Evolutionary conservation across 1,140 invertebrate species (phyloP).

Genomic region (Colletes latitarsis): DNA sequence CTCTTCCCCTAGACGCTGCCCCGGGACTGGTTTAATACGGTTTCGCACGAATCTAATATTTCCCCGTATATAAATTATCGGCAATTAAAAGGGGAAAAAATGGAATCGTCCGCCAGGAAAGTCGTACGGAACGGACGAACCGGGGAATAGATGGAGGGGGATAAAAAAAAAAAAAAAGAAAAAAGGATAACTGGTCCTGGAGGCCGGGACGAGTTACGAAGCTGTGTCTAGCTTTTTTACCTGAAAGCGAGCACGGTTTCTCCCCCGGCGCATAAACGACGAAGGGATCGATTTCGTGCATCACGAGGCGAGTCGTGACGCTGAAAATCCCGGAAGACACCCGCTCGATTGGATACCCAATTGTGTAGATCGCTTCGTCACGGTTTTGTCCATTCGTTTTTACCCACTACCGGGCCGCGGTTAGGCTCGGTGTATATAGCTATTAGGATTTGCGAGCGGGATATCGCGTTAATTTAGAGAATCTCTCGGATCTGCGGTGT

Average conservation of each 20-base stretch:
- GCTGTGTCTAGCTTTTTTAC: conserved; percentile 21
- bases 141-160: background rate
- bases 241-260: conserved; percentile 13
- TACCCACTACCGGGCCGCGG: background rate
- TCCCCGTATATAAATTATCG: conserved; percentile 79
- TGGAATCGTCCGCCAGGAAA: conserved; percentile 47
- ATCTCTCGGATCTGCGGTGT: background rate
- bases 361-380: conserved; percentile 52
- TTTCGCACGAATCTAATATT: conserved; percentile 82
- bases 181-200: background rate
- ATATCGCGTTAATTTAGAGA: conserved; percentile 7
- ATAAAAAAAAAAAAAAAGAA: no score
- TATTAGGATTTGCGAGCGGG: background rate
- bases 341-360: conserved; percentile 21
- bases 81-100: conserved; percentile 79
- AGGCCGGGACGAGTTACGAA: no score
- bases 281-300: conserved; percentile 58
- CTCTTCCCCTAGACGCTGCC: background rate
- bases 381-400: conserved; percentile 8
- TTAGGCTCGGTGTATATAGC: conserved; percentile 19
- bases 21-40: conserved; percentile 73
- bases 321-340: conserved; percentile 49
- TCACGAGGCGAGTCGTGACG: conserved; percentile 52
- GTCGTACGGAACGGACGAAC: background rate
- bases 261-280: background rate